Evolutionary conservation across 2,888 invertebrate species (phyloP), one percentile per base, ranked within the genome.

Genomic region (Acronicta psi): DNA sequence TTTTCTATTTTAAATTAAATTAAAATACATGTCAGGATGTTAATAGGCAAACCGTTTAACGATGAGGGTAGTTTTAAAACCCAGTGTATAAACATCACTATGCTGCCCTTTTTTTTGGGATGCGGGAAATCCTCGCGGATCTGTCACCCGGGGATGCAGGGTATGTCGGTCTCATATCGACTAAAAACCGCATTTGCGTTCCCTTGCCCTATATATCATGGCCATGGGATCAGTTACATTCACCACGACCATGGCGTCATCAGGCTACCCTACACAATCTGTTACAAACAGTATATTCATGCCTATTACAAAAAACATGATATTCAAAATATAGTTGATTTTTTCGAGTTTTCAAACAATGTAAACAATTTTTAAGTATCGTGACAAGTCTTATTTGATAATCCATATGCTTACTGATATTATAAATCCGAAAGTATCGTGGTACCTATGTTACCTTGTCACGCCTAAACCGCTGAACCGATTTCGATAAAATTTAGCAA

Each of bases 21-120:
- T 6, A 42, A 20, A 23, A 62, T 36, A 17, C 20, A 10, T 34
- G 34, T 17, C 45, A 23, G 16, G 5, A 69, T 61, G 11, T 44
- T 31, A 8, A 37, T 31, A 37, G 14, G 14, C 17, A n/a, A 55
- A 50, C 29, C 44, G 37, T 45, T 38, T 17, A 18, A 40, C n/a
- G 13, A 40, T 29, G 49, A 55, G 25, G 18, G 1, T 64, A 69
- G 23, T 42, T 45, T 42, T 14, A 6, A 38, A 61, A 17, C n/a
- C 50, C 49, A 64, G 38, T 55, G 49, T 42, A 16, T 52, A 44
- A 34, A 23, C 16, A 13, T 3, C 7, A 4, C 7, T 6, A 0
- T 13, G 5, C n/a, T 34, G 5, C 7, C 34, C 34, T 6, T 6
- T n/a, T n/a, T n/a, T n/a, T n/a, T n/a, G n/a, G n/a, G n/a, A n/a